Evolutionary conservation across 2,113 vertebrate species (phyloP), one percentile per base, ranked within the genome.

Genomic region (Narcine bancroftii): DNA sequence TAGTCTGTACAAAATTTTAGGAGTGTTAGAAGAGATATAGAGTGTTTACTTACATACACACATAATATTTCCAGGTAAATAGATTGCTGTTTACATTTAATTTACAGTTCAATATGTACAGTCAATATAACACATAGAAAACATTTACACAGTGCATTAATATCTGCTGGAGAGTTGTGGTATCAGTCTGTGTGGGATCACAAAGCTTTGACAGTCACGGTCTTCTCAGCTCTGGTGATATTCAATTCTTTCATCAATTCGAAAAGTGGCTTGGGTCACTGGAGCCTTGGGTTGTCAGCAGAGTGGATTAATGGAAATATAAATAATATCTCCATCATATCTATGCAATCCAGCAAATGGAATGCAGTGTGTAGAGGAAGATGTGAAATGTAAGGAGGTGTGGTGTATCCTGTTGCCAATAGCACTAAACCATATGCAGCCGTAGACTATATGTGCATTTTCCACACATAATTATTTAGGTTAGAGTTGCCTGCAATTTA

Each of bases 91-190:
- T 96, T 97, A 96, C 96, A 97, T 94, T 96, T 96, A 95, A 97
- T 98, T 97, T 98, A 97, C 97, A 97, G 94, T 95, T 94, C 93
- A 93, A 93, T 97, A 97, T 98, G 95, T 98, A 97, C 97, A 98
- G 93, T 95, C 96, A 94, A 96, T 96, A 79, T 96, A 97, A 96
- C 95, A 93, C 95, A 94, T 94, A 95, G 95, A 95, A 95, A 94
- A 95, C 95, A 95, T 95, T 95, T 94, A 96, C 94, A 95, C 94
- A 96, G 94, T 92, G 95, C 95, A 94, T 95, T 95, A 95, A 94
- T 94, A 94, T 93, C 95, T 45, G 63, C 65, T 92, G 93, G 91
- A 94, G 92, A 93, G 45, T 85, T 36, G 50, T n/a, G 81, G 50
- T 2, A 60, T 21, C 81, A 21, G 15, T 81, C 26, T 81, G 77